phyloP scores from a whole-genome alignment of 1,140 invertebrate species.

The Bombus soroeensis region DNA sequence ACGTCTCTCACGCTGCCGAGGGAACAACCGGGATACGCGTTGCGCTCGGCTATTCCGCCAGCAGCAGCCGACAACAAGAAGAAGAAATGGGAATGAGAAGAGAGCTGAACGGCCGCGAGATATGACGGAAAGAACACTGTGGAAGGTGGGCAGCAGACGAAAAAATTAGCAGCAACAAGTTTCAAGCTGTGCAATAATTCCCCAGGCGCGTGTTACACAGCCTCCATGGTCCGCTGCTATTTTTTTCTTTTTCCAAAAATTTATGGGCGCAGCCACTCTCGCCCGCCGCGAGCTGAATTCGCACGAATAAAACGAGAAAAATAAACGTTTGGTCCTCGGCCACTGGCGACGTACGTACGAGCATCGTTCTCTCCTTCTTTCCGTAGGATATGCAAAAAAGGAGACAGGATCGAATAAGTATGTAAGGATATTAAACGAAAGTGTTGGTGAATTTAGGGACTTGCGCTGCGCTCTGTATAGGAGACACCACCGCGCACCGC shows the following conservation, averaged over 20 bases:
- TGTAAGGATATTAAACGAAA: too few relatives aligned
- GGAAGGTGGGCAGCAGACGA: not conserved
- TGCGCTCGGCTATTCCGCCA: conserved; percentile 41
- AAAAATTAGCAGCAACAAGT: conserved; percentile 61
- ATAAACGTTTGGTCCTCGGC: not conserved
- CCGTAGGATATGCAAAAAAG: too few relatives aligned
- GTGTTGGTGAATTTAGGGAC: too few relatives aligned
- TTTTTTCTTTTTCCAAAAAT: conserved; percentile 66
- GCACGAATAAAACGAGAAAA: conserved; percentile 11
- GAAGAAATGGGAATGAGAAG: not conserved
- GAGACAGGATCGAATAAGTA: too few relatives aligned
- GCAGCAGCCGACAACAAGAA: conserved; percentile 22
- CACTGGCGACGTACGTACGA: not conserved
- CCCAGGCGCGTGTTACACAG: conserved; percentile 70
- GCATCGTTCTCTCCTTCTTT: too few relatives aligned
- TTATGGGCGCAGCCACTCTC: conserved; percentile 68
- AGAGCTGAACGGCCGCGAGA: conserved; percentile 1
- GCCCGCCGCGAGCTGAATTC: conserved; percentile 64
- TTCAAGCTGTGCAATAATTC: conserved; percentile 70
- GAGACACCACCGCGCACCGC: too few relatives aligned
- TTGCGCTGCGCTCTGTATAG: too few relatives aligned
- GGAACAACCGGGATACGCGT: conserved; percentile 43
- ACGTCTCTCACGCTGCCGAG: not conserved
- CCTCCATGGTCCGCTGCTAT: conserved; percentile 15
- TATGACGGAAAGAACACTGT: not conserved